Percentiles rank a stretch among this genome's conserved stretches.
These are phyloP conservation scores for Rhagonycha fulva DNA, from an alignment of 2,888 invertebrate genomes.

Conservation along the genomic window DNA sequence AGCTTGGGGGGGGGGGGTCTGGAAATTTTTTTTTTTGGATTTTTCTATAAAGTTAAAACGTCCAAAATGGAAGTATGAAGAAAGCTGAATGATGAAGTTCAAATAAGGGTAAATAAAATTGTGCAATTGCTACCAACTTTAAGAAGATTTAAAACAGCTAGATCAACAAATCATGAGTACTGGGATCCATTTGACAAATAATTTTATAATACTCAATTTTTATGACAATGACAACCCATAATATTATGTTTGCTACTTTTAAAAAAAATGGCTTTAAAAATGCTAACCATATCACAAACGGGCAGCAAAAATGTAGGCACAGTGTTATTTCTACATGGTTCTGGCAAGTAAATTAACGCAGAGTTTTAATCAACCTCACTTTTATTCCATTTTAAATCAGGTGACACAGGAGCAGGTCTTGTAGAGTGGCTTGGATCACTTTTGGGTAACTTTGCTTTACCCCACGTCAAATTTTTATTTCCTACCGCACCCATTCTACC, in stretches of 20 bases:
- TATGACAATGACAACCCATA: neutral
- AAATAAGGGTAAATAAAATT: no score
- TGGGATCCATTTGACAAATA: neutral
- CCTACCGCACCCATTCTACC: constrained; percentile 79
- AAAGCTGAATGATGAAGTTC: no score
- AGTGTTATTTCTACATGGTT: constrained; percentile 72
- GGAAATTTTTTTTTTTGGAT: no score
- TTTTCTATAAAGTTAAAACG: no score
- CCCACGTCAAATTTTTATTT: constrained; percentile 75
- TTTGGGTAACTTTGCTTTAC: constrained; percentile 62
- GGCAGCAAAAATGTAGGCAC: constrained; percentile 63
- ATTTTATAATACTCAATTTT: neutral
- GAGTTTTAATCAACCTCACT: constrained; percentile 27
- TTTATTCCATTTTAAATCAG: constrained; percentile 48
- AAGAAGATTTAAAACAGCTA: no score
- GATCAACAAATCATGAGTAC: neutral
- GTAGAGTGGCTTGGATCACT: constrained; percentile 64
- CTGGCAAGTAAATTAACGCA: constrained; percentile 55
- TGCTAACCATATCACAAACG: constrained; percentile 30
- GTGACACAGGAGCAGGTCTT: constrained; percentile 65
- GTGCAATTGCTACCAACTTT: no score
- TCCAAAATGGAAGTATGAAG: no score
- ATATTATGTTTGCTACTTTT: neutral
- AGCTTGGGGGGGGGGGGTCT: no score
- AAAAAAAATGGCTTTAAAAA: neutral